Percentiles rank a stretch among this genome's conserved stretches.
These are phyloP conservation scores for Lymantria monacha DNA, from an alignment of 2,888 invertebrate species.

Conservation along the genomic window DNA sequence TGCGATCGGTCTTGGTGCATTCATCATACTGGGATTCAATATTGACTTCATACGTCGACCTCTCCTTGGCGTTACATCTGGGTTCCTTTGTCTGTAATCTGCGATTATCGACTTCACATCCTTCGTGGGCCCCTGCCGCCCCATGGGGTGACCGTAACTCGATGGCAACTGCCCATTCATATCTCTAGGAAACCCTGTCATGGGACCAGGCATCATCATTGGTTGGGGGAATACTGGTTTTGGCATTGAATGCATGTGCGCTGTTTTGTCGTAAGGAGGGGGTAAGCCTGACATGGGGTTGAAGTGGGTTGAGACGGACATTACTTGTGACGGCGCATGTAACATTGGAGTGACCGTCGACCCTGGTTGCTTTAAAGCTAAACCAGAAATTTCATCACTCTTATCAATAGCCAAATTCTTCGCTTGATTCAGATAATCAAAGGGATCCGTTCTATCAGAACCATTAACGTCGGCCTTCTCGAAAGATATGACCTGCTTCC, in stretches of 20 bases:
- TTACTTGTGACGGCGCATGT: constrained; percentile 54
- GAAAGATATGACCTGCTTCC: constrained; percentile 84
- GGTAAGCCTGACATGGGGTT: constrained; percentile 70
- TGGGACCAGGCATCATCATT: constrained; percentile 66
- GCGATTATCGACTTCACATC: constrained; percentile 92
- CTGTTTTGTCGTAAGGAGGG: constrained; percentile 72
- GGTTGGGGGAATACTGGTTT: constrained; percentile 71
- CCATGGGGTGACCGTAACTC: constrained; percentile 79
- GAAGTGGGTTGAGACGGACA: constrained; percentile 66
- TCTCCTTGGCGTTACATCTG: constrained; percentile 87
- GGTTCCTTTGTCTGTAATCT: constrained; percentile 89
- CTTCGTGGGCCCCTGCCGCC: constrained; percentile 89
- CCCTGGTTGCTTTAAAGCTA: constrained; percentile 66
- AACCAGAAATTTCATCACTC: constrained; percentile 73
- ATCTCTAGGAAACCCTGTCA: constrained; percentile 69
- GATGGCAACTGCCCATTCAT: constrained; percentile 82
- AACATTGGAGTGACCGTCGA: constrained; percentile 58
- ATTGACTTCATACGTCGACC: constrained; percentile 84
- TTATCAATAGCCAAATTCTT: constrained; percentile 74
- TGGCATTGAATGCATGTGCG: constrained; percentile 68
- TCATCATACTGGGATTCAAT: constrained; percentile 73
- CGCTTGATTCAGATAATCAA: constrained; percentile 68
- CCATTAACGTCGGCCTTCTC: constrained; percentile 71
- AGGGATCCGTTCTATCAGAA: constrained; percentile 62
- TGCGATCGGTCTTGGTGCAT: constrained; percentile 66